Evolutionary conservation across 2,113 vertebrate species (phyloP).

Genomic region (Cricetomys ansorgei): DNA sequence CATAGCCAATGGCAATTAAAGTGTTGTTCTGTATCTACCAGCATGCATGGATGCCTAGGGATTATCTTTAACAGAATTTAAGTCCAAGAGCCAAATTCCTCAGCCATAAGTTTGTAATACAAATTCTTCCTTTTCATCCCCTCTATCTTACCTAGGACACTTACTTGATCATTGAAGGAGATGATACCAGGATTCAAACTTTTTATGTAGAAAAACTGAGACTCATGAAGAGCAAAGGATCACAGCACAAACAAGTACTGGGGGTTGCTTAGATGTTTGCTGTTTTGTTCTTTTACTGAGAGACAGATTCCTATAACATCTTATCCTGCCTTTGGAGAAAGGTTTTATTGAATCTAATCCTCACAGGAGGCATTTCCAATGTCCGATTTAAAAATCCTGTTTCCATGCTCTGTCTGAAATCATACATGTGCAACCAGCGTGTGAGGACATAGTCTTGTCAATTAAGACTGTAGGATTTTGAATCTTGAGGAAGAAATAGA

Average conservation of each 20-base stretch:
- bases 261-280: background rate
- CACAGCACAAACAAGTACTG: background rate
- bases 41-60: slow-evolving; percentile 81
- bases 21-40: slow-evolving; percentile 82
- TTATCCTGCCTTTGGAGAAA: background rate
- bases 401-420: background rate
- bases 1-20: slow-evolving; percentile 84
- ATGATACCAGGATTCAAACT: background rate
- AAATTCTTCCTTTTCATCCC: slow-evolving; percentile 72
- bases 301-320: background rate
- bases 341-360: background rate
- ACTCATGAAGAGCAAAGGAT: background rate
- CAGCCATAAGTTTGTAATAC: slow-evolving; percentile 80
- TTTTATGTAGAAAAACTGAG: background rate
- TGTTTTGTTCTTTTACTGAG: background rate
- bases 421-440: accelerated
- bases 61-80: slow-evolving; percentile 86
- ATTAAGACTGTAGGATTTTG: background rate
- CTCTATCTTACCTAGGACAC: background rate
- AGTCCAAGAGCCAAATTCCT: slow-evolving; percentile 83
- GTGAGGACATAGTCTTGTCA: too few relatives aligned
- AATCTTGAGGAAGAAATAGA: background rate
- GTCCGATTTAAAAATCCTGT: background rate
- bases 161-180: background rate
- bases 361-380: background rate